phyloP scores from a whole-genome alignment of 2,797 vertebrate genomes.

The Eulemur coronatus region DNA sequence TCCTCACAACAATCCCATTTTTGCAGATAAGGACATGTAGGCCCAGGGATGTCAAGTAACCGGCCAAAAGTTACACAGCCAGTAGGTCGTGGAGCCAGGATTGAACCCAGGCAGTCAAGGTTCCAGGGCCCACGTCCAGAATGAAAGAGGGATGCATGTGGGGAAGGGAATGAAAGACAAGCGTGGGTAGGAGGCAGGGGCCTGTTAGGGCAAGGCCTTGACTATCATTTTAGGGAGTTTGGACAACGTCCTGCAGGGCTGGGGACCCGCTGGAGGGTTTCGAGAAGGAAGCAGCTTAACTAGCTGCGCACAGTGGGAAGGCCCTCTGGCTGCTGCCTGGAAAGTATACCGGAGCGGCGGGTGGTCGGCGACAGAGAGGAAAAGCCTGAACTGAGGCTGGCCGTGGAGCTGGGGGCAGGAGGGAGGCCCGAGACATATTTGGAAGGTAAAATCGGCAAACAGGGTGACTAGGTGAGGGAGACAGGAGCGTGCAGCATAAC shows the following conservation, averaged over 20 bases:
- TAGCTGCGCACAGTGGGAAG: not conserved
- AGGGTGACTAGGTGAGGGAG: not conserved
- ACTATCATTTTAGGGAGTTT: not conserved
- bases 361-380: not conserved
- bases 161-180: not conserved
- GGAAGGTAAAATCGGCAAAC: not conserved
- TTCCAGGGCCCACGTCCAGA: not conserved
- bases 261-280: not conserved
- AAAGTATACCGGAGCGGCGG: not conserved
- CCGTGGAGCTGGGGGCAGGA: not conserved
- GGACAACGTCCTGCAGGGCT: not conserved
- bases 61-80: not conserved
- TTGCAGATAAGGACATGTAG: not conserved
- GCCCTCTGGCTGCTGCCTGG: not conserved
- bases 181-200: not conserved
- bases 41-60: not conserved
- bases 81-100: rapidly evolving
- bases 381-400: not conserved
- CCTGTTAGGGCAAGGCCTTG: not conserved
- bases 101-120: not conserved
- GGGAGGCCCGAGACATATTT: not conserved
- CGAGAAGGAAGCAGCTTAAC: not conserved
- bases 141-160: not conserved
- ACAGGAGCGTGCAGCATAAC: not conserved
- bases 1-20: not conserved